Conservation (phyloP, 2,113 vertebrate species). For the Coracopsis vasa region DNA sequence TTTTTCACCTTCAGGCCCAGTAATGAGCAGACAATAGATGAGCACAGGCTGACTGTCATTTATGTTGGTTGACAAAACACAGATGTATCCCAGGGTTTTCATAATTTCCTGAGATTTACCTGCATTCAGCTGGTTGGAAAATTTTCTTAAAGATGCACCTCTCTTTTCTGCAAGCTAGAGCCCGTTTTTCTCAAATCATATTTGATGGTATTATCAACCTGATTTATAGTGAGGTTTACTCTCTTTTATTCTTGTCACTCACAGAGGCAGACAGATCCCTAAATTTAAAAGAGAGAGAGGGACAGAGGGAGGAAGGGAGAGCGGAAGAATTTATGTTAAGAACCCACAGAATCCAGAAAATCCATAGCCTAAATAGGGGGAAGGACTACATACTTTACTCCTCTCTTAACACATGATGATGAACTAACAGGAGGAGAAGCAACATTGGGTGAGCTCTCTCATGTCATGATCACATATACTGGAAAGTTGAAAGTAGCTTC, state of each 20-base stretch:
- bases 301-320: not conserved
- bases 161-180: not conserved
- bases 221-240: not conserved
- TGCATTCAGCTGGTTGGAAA: not conserved
- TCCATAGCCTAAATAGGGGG: fast-evolving
- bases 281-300: not conserved
- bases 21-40: not conserved
- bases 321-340: not conserved
- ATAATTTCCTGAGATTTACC: not conserved
- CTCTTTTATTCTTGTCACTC: not conserved
- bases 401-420: not conserved
- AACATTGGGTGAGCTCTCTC: not conserved
- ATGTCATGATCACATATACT: not conserved
- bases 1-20: not conserved
- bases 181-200: not conserved
- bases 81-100: not conserved
- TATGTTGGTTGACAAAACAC: not conserved
- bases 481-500: not conserved
- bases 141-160: not conserved
- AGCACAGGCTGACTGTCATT: not conserved
- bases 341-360: not conserved
- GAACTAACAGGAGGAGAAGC: not conserved
- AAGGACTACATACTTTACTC: not conserved
- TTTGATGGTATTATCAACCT: not conserved
- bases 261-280: not conserved